Base-by-base conservation (phyloP, 2,888 invertebrate genomes). In the Carcina quercana region DNA sequence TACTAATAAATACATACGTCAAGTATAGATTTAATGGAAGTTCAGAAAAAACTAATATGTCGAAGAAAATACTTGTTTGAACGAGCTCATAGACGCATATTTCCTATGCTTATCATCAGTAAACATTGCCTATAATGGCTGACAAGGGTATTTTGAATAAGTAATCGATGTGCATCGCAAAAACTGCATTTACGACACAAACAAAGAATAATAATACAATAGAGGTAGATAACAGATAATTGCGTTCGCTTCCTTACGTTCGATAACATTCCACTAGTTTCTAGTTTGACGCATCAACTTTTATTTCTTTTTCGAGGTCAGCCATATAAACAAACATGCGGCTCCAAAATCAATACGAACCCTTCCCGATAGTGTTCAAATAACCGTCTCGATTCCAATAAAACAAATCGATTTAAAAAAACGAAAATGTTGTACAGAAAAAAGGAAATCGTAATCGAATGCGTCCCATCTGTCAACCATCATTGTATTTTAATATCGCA, bases 291-390 rank as follows among this genome's bases (percentile, higher is more conserved):
- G 15, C 30, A 15, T 14, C 12, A 24, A 19, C 13, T 13, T 25
- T 34, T 47, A 40, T 53, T 56, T 54, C 57, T 51, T 48, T 55
- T 51, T 40, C 40, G 44, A 45, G 63, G 61, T 62, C 57, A 52
- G 50, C 66, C 70, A 74, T 71, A 67, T 76, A 64, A 70, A 63
- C 65, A 76, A 79, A 80, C 67, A 78, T 62, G 50, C 59, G 54
- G 63, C 63, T 65, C 53, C 53, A 75, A 79, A 80, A 78, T 75
- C 78, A 80, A 82, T 75, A 80, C 40, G 62, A 74, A 73, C 75
- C 75, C 75, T 75, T 73, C 55, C 61, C 63, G 67, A 76, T 73
- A 68, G 50, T 54, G 65, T 63, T 66, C 69, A 73, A 74, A 78
- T 72, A 78, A 68, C 60, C 63, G 53, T 52, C 49, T 50, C 56